Percentiles rank a stretch among this genome's conserved stretches.
These are phyloP conservation scores for Phainopepla nitens DNA, from an alignment of 2,113 vertebrate species.

Conservation along the genomic window DNA sequence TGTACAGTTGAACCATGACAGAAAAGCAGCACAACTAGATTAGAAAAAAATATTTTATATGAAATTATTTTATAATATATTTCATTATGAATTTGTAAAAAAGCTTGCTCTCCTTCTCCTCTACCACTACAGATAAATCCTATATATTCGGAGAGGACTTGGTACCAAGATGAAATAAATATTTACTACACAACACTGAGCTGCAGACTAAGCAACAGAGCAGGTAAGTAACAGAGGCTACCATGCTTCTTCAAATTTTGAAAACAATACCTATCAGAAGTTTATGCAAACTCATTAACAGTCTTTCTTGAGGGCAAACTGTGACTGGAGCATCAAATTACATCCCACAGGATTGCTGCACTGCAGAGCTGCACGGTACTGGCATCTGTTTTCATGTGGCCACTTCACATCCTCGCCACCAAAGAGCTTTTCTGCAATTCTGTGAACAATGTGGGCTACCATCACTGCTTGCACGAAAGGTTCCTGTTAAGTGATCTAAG, in stretches of 20 bases:
- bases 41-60: too few species aligned
- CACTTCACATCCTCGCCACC: background rate
- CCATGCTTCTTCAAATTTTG: background rate
- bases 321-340: background rate
- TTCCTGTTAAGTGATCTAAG: background rate
- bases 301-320: background rate
- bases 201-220: rapidly evolving
- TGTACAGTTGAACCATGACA: background rate
- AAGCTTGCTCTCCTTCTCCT: background rate
- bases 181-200: background rate
- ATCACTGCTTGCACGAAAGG: background rate
- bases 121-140: background rate
- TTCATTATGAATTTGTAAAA: background rate
- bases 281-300: background rate
- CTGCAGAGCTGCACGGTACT: background rate
- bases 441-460: rapidly evolving
- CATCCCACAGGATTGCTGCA: too few species aligned
- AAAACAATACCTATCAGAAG: background rate
- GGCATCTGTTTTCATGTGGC: rapidly evolving
- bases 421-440: background rate
- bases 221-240: background rate
- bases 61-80: background rate
- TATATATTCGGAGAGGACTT: background rate
- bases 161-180: background rate
- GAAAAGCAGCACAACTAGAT: background rate